Percentiles rank a stretch among this genome's conserved stretches.
These are phyloP conservation scores for Sthenelais limicola DNA, from an alignment of 2,888 invertebrate species.

Conservation along the genomic window DNA sequence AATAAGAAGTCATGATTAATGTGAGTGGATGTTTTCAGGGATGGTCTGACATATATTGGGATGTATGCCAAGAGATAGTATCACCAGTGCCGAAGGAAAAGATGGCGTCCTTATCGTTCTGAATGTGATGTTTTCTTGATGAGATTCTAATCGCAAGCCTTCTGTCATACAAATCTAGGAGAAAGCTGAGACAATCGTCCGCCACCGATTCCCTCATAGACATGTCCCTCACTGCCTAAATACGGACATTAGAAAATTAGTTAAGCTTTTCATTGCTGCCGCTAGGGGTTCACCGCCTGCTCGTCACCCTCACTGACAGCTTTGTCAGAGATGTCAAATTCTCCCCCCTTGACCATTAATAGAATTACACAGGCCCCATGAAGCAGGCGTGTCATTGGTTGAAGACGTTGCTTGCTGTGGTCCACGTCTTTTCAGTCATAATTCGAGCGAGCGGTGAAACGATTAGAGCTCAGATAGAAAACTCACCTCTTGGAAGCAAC, in stretches of 20 bases:
- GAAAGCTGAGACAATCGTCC: not conserved
- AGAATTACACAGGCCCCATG: not conserved
- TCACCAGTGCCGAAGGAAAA: no score
- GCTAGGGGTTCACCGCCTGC: not conserved
- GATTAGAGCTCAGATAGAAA: slow-evolving; percentile 11
- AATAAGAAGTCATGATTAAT: no score
- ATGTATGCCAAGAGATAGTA: no score
- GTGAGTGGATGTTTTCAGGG: no score
- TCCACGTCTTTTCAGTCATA: not conserved
- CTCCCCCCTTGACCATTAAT: slow-evolving; percentile 31
- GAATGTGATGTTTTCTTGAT: not conserved
- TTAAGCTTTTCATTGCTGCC: slow-evolving; percentile 11
- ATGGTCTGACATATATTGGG: no score
- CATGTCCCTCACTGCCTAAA: not conserved
- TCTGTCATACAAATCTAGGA: no score
- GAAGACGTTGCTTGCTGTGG: not conserved
- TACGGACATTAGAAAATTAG: slow-evolving; percentile 15
- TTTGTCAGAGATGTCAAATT: slow-evolving; percentile 23
- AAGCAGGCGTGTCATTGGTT: not conserved
- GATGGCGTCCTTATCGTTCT: no score
- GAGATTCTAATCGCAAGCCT: slow-evolving; percentile 15
- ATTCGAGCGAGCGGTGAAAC: slow-evolving; percentile 22
- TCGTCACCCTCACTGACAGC: slow-evolving; percentile 13
- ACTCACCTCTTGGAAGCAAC: no score
- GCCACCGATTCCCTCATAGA: not conserved